A percentile compares a stretch with the other conserved stretches of the same genome.
phyloP scores from a whole-genome alignment of 2,888 invertebrate genomes.

The Chrysomela aeneicollis region DNA sequence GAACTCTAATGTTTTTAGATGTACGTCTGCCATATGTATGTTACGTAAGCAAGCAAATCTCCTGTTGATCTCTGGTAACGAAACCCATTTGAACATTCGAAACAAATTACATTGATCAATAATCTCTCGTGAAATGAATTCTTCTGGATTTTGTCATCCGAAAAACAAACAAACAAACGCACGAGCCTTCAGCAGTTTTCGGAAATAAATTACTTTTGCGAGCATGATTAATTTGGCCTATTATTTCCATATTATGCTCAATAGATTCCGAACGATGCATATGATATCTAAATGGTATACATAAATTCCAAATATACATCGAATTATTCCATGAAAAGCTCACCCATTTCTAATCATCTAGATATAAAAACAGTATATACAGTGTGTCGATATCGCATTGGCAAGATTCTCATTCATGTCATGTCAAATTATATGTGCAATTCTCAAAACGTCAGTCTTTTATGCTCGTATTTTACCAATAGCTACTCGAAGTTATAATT shows the following conservation, averaged over 20 bases:
- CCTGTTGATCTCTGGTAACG: no score
- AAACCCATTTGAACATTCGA: no score
- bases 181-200: background rate
- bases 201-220: background rate
- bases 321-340: background rate
- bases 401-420: no score
- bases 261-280: background rate
- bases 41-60: no score
- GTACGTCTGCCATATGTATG: no score
- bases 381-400: no score
- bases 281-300: background rate
- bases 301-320: background rate
- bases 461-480: no score
- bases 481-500: no score
- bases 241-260: background rate
- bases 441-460: no score
- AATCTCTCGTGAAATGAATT: background rate
- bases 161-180: background rate
- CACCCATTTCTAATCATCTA: background rate
- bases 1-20: no score
- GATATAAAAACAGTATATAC: background rate
- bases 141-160: background rate
- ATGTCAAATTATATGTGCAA: no score
- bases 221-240: background rate
- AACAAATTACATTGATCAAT: background rate